Evolutionary conservation across 1,140 invertebrate species (phyloP).

Genomic region (Eupeodes corollae): DNA sequence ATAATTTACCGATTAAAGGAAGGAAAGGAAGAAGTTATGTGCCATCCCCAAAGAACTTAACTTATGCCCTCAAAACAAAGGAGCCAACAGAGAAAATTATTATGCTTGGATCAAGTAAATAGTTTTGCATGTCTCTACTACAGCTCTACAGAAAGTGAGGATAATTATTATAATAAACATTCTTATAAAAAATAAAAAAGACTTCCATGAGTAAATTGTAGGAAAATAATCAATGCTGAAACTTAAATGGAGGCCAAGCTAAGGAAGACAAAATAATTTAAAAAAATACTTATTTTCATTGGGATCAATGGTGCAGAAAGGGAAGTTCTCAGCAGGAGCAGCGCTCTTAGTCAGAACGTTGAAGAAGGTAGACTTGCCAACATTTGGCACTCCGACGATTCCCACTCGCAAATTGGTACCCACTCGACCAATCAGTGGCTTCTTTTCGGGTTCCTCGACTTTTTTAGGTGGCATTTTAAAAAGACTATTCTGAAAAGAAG

Average conservation of each 20-base stretch:
- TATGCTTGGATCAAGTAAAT: too few relatives aligned
- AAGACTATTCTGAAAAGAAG: too few relatives aligned
- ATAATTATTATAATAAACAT: background rate
- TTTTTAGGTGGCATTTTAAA: slow-evolving; percentile 86
- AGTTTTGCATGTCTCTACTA: too few relatives aligned
- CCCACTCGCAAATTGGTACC: slow-evolving; percentile 96
- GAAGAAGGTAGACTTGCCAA: slow-evolving; percentile 99
- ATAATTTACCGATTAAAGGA: too few relatives aligned
- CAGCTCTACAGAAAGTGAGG: too few relatives aligned
- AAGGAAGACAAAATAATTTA: slow-evolving; percentile 4
- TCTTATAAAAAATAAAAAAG: background rate
- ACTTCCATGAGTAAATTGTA: background rate
- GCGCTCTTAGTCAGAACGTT: slow-evolving; percentile 96
- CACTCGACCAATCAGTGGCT: slow-evolving; percentile 89
- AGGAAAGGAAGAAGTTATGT: too few relatives aligned
- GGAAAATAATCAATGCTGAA: background rate
- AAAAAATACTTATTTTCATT: slow-evolving; percentile 97
- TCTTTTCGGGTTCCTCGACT: slow-evolving; percentile 74
- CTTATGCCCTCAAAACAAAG: too few relatives aligned
- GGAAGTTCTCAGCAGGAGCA: slow-evolving; percentile 95
- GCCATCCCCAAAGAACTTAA: too few relatives aligned
- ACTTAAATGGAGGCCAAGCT: background rate
- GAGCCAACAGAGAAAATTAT: too few relatives aligned
- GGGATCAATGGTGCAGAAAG: slow-evolving; percentile 99
- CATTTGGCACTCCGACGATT: slow-evolving; percentile 84